phyloP scores from a whole-genome alignment of 2,797 vertebrate genomes.

The Menidia menidia region DNA sequence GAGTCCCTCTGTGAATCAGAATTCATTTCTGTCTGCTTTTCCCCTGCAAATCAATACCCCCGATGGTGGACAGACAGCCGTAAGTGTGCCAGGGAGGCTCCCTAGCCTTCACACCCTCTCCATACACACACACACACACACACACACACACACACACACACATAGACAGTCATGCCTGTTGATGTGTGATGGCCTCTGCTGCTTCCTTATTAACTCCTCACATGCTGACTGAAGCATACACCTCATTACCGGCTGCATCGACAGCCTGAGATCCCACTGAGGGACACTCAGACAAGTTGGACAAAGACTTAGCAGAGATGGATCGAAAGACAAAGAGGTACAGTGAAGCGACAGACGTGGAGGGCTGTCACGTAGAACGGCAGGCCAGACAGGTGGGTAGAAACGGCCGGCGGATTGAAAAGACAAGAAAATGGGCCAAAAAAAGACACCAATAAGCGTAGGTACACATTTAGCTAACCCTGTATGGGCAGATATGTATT shows the following conservation, averaged over 20 bases:
- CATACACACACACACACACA: conserved; percentile 36
- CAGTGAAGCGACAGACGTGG: conserved; percentile 33
- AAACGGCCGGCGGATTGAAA: conserved; percentile 29
- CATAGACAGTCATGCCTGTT: conserved; percentile 68
- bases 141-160: conserved; percentile 42
- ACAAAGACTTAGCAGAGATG: conserved; percentile 63
- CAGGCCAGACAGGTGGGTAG: conserved; percentile 21
- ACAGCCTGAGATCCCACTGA: conserved; percentile 65
- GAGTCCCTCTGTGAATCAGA: conserved; percentile 79
- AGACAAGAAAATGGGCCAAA: conserved; percentile 27
- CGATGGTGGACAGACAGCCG: conserved; percentile 70
- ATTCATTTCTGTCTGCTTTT: conserved; percentile 80
- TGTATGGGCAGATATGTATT: too few species aligned
- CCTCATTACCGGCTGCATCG: conserved; percentile 80
- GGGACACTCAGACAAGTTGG: conserved; percentile 54
- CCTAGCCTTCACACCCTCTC: conserved; percentile 48
- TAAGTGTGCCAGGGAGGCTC: conserved; percentile 73
- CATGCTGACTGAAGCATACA: conserved; percentile 78
- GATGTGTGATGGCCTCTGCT: conserved; percentile 78
- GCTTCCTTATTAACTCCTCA: conserved; percentile 85
- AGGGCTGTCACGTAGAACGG: conserved; percentile 15
- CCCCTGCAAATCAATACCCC: conserved; percentile 80
- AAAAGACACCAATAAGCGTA: not conserved
- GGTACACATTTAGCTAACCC: too few species aligned
- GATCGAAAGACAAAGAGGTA: conserved; percentile 57